Base-by-base conservation (phyloP, 2,797 vertebrate species). In the Acestrorhynchus altus region DNA sequence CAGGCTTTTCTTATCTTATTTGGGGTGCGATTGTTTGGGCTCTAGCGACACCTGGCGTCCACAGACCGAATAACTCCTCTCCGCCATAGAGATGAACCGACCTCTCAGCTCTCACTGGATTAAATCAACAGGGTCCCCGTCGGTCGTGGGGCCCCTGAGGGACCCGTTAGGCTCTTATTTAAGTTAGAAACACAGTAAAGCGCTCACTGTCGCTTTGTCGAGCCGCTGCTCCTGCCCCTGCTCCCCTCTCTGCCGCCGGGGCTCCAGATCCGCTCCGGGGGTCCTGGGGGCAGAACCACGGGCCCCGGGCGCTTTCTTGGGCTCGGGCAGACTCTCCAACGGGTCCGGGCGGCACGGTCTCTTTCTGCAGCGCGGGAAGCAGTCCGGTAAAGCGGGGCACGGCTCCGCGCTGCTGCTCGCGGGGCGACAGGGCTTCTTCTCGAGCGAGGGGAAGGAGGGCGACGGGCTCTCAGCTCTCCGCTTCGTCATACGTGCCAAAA, bases 401-500 rank as follows among this genome's bases (percentile, higher is more conserved):
- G 73, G 8, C 49, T 90, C 87, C 18, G 73, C 66, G 8, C 35
- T 18, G 66, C 73, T 18, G 66, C 74, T 79, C 0, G 83, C 56
- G 0, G 86, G 71, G 8, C 78, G 79, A 49, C 60, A 64, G 13
- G 65, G 78, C 63, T 76, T 85, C 79, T 92, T 93, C 4, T 81
- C 69, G 10, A 91, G 81, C 18, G 80, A 72, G 15, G 85, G 80
- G 49, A 71, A 77, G 35, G 80, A 63, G 1, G 18, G 49, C 69
- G 86, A 35, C 0, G 47, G 12, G 40, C 83, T 78, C 20, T 94
- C 92, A 0, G 89, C 83, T 1, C 83, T 87, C 63, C 93, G 90
- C 77, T 95, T 95, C 39, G 90, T 88, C 94, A 93, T 93, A 35
- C 60, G 49, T 63, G 74, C 69, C 28, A 35, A 8, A 59, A 0